phyloP scores from a whole-genome alignment of 1,140 invertebrate species.

The Choristoneura fumiferana region DNA sequence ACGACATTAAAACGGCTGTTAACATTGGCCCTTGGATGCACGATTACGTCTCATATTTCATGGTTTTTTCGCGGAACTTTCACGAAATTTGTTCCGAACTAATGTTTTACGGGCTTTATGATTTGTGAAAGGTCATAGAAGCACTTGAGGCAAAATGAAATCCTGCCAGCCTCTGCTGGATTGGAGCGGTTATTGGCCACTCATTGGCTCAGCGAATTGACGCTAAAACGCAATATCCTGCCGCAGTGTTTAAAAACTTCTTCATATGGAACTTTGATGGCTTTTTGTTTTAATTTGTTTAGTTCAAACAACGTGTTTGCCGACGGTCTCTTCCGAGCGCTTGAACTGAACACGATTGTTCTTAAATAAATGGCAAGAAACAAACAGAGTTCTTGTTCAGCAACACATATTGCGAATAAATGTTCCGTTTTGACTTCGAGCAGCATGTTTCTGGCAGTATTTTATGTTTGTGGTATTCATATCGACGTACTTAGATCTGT shows the following conservation, averaged over 20 bases:
- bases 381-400: neutral
- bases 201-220: conserved; percentile 51
- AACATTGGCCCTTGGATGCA: neutral
- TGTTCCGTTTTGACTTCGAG: neutral
- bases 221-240: conserved; percentile 64
- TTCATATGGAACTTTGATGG: conserved; percentile 15
- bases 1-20: no score
- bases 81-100: neutral
- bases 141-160: conserved; percentile 46
- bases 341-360: conserved; percentile 14
- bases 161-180: conserved; percentile 47
- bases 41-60: conserved; percentile 2
- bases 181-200: conserved; percentile 66
- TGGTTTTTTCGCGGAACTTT: neutral
- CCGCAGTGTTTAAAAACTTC: conserved; percentile 19
- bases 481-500: no score
- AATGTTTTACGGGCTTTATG: conserved; percentile 13
- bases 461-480: no score
- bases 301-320: conserved; percentile 9
- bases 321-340: conserved; percentile 17
- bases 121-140: conserved; percentile 15
- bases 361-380: conserved; percentile 5
- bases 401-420: neutral
- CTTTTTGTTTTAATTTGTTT: conserved; percentile 16
- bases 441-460: no score